phyloP scores from a whole-genome alignment of 1,140 invertebrate genomes.

The Paraescarpia echinospica region DNA sequence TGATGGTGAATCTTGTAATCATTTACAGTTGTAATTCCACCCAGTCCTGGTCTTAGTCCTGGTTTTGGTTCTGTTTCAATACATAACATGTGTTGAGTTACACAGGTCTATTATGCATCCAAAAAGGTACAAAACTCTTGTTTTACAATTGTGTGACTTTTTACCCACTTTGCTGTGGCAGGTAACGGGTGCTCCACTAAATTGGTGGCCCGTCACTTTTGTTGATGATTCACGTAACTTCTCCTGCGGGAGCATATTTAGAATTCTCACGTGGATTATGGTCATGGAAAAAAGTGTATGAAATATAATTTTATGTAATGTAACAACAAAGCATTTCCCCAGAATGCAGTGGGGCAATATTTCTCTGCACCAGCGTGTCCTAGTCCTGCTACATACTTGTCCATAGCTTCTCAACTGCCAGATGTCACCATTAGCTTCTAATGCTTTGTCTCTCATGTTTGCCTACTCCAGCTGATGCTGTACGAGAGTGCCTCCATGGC shows the following conservation, averaged over 20 bases:
- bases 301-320: not conserved
- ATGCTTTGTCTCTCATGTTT: not conserved
- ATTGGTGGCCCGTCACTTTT: not conserved
- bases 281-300: not conserved
- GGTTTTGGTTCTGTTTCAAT: not conserved
- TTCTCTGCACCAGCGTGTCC: too few relatives aligned
- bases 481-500: conserved; percentile 46
- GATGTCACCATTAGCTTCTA: not conserved
- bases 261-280: not conserved
- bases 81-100: too few relatives aligned
- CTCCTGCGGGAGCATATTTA: not conserved
- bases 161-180: too few relatives aligned
- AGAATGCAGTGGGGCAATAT: too few relatives aligned
- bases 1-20: too few relatives aligned
- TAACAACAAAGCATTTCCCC: too few relatives aligned
- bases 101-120: too few relatives aligned
- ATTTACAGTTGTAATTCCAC: not conserved
- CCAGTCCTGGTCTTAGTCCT: not conserved
- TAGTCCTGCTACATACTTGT: not conserved
- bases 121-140: too few relatives aligned
- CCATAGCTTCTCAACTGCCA: not conserved
- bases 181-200: not conserved
- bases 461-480: conserved; percentile 44
- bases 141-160: too few relatives aligned
- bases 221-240: not conserved